Evolutionary conservation across 1,140 invertebrate genomes (phyloP), one percentile per base, ranked within the genome.

Genomic region (Sarcophaga peregrina): DNA sequence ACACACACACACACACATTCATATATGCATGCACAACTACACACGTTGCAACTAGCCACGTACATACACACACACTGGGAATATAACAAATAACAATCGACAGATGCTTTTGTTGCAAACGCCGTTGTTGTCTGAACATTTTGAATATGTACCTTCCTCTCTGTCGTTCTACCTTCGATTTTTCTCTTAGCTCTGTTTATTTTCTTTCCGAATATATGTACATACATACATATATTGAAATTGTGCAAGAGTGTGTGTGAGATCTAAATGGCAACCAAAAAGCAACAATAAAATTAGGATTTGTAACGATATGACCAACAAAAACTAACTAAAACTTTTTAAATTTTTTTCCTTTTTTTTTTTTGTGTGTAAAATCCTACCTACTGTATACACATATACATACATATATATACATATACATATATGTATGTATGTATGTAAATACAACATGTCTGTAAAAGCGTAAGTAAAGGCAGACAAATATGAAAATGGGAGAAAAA

Each of bases 11-110:
- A 78, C 68, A 50, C 45, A 45, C 11, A 48, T 9, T 13, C 0
- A 74, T n/a, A n/a, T 8, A 9, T 45, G 13, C 37, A 52, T 45
- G 8, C 17, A n/a, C 54, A 46, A 5, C 17, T n/a, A 82, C 73
- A 48, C 46, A 52, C 13, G 17, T 47, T 20, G 11, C 8, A 17
- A 81, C 17, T 17, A 68, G 17, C 46, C 20, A 72, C 62, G 62
- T 20, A 68, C n/a, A 20, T 68, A 68, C 62, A 20, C 62, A 68
- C 62, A 25, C 25, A 37, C 25, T 37, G 17, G 25, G 48, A 17
- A 52, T 78, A 20, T 15, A n/a, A 82, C 73, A 52, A 50, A 78
- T 47, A 78, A 78, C 75, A 78, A 78, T 78, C 75, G 47, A 78
- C 50, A 78, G n/a, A 52, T 78, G 62, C n/a, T 52, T 52, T 37